Base-by-base conservation (phyloP, 2,113 vertebrate species). In the Lathamus discolor region DNA sequence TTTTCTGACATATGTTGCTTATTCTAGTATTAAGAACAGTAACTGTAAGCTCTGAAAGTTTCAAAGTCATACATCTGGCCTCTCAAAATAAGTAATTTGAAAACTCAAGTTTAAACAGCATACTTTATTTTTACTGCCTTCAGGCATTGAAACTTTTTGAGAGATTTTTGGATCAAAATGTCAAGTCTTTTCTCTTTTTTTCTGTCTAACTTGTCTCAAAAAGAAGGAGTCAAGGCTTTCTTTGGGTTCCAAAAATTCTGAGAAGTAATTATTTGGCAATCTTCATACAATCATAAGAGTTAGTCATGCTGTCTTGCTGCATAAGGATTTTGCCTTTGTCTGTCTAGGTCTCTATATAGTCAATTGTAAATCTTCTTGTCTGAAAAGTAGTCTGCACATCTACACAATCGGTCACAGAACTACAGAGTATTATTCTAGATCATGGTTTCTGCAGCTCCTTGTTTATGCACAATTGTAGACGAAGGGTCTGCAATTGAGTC, bases 1-100 rank as follows among this genome's bases (percentile, higher is more conserved):
- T 85, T 85, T 94, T 94, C 75, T 88, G 63, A 51, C 84, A 83
- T 93, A 93, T 75, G 87, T 54, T 73, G 52, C 70, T 23, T 79
- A 28, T 83, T 95, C 78, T 80, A 70, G 63, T 88, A 91, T 90
- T 79, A 85, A 90, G 91, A 61, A 28, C 15, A 79, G 63, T 55
- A 85, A 66, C 73, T 52, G n/a, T 44, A 80, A 76, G 8, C 89
- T 78, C 7, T 69, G 82, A 74, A 35, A 82, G 52, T 76, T 79
- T 91, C 85, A 90, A 92, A 91, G 52, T 80, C 3, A 8, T 88
- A 73, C 41, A 48, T 88, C 57, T 91, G 81, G 31, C 27, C 31
- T 87, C 31, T 76, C n/a, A 55, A 78, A 92, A 68, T 29, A 70
- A 68, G 3, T 44, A 3, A 57, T 55, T 79, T 33, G 31, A 73